Conservation (phyloP, 2,113 vertebrate genomes). For the Alexandromys fortis region DNA sequence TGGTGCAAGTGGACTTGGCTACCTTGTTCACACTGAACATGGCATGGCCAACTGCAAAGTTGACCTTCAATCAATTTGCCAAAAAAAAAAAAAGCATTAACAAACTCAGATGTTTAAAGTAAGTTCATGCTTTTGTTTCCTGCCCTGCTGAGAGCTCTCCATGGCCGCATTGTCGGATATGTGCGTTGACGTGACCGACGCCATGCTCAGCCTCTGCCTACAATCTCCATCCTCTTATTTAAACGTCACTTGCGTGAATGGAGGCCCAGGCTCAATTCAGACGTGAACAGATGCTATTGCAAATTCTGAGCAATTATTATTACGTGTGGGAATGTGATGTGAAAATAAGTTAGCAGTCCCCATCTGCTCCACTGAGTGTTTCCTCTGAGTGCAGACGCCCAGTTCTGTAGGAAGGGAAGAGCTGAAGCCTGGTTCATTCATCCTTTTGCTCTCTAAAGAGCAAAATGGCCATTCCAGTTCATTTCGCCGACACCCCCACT, state of each 20-base stretch:
- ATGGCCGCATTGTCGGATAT: neutral
- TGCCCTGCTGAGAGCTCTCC: no score
- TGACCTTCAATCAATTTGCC: neutral
- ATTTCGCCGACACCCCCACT: neutral
- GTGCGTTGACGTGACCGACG: neutral
- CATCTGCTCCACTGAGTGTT: neutral
- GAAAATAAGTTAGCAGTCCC: neutral
- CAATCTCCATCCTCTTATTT: neutral
- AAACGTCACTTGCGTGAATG: neutral
- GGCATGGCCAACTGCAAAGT: neutral
- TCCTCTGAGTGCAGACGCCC: neutral
- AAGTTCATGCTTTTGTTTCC: neutral
- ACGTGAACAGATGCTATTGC: neutral
- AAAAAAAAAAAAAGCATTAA: neutral
- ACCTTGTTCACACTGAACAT: neutral
- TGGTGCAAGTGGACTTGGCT: neutral
- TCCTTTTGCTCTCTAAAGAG: neutral
- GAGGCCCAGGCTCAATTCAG: neutral
- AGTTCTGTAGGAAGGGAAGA: no score
- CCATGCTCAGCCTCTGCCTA: accelerated
- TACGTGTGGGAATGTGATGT: neutral
- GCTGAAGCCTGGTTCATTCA: neutral
- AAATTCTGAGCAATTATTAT: constrained; percentile 1
- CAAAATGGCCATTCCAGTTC: neutral
- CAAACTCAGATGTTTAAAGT: neutral